Evolutionary conservation across 1,140 invertebrate species (phyloP).

Genomic region (Lethocerus indicus): DNA sequence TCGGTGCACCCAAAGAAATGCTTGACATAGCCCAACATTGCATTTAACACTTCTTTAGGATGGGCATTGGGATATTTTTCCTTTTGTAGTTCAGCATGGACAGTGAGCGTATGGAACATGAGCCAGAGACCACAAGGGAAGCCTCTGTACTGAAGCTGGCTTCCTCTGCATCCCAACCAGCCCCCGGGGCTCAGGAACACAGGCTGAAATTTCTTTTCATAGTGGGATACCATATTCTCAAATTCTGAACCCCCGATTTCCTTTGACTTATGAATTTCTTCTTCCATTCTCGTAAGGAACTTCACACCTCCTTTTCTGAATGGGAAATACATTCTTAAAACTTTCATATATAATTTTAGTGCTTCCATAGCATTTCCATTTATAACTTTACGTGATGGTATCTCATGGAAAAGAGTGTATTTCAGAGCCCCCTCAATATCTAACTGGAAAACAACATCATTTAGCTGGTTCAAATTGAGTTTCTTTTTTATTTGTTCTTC

Average conservation of each 20-base stretch:
- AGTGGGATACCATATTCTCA: conserved; percentile 28
- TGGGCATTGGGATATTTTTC: conserved; percentile 23
- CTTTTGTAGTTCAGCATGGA: conserved; percentile 40
- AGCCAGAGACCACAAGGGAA: conserved; percentile 94
- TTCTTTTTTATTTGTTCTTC: conserved; percentile 20
- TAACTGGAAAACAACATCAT: conserved; percentile 51
- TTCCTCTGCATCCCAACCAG: conserved; percentile 76
- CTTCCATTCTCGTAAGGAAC: conserved; percentile 39
- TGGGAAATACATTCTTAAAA: conserved; percentile 58
- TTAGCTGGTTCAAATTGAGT: conserved; percentile 21
- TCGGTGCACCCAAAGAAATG: conserved; percentile 89
- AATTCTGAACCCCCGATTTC: conserved; percentile 39
- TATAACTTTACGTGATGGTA: conserved; percentile 47
- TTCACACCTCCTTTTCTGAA: conserved; percentile 39
- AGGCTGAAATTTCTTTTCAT: conserved; percentile 28
- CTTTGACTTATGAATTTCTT: conserved; percentile 25
- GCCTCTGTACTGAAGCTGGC: conserved; percentile 51
- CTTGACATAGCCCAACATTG: conserved; percentile 78
- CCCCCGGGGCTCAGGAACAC: conserved; percentile 37
- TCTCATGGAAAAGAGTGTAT: conserved; percentile 65
- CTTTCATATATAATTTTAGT: conserved; percentile 49
- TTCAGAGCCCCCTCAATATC: conserved; percentile 72
- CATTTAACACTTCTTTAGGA: conserved; percentile 48
- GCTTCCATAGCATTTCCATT: conserved; percentile 48
- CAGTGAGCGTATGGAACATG: conserved; percentile 83